Evolutionary conservation across 2,797 vertebrate genomes (phyloP).

Genomic region (Anguilla anguilla): DNA sequence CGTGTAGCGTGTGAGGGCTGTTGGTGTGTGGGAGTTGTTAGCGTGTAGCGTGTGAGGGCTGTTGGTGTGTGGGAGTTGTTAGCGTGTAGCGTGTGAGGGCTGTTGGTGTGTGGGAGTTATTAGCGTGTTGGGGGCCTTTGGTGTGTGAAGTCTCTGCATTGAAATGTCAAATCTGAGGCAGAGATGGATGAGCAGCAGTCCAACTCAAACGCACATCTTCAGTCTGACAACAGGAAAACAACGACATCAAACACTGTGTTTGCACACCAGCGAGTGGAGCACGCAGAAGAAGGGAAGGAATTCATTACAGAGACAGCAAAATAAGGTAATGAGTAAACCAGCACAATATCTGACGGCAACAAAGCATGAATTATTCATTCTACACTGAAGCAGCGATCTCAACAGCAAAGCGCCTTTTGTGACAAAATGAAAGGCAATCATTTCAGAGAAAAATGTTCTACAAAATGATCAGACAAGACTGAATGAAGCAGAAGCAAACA

Average conservation of each 20-base stretch:
- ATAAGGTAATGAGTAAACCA: background rate
- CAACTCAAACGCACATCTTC: background rate
- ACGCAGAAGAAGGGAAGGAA: background rate
- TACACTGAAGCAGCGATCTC: background rate
- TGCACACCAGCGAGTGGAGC: background rate
- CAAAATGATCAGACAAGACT: background rate
- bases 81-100: background rate
- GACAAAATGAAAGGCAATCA: conserved; percentile 21
- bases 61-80: background rate
- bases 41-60: too few relatives aligned
- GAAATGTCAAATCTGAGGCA: background rate
- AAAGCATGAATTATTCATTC: conserved; percentile 9
- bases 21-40: background rate
- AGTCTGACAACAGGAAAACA: background rate
- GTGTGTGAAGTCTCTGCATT: background rate
- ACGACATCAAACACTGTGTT: background rate
- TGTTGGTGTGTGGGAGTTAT: background rate
- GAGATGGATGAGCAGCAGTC: background rate
- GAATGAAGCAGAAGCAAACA: background rate
- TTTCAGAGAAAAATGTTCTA: background rate
- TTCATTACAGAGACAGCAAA: conserved; percentile 10
- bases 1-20: background rate
- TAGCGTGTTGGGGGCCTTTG: background rate
- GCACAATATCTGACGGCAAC: background rate
- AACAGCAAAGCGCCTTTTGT: background rate